phyloP scores from a whole-genome alignment of 2,797 vertebrate genomes.

The Somateria mollissima region DNA sequence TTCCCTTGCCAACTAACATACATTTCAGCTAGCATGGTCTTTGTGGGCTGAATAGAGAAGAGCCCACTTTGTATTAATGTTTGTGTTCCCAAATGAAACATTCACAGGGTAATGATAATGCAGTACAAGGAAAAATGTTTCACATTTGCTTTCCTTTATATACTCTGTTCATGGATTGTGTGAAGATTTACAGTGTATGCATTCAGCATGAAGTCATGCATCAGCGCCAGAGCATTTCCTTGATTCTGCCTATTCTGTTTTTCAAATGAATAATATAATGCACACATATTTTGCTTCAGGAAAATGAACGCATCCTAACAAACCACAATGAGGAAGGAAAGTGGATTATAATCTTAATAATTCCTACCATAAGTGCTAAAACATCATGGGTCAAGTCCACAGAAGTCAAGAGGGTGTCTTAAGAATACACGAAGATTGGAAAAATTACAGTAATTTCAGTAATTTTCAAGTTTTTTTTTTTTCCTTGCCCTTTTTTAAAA shows the following conservation, averaged over 20 bases:
- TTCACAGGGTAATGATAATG: background rate
- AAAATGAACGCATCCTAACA: background rate
- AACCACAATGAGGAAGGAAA: background rate
- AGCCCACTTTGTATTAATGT: background rate
- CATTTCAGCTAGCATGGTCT: background rate
- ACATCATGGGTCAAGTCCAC: fast-evolving
- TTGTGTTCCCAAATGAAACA: background rate
- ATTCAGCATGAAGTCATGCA: background rate
- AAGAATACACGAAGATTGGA: background rate
- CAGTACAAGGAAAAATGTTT: background rate
- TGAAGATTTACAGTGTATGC: background rate
- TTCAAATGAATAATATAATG: background rate
- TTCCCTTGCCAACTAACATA: background rate
- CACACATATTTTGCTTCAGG: background rate
- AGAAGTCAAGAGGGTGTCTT: background rate
- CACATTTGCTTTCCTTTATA: background rate
- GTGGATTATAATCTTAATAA: background rate
- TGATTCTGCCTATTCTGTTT: slow-evolving; percentile 7
- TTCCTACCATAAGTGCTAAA: background rate
- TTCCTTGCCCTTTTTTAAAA: background rate
- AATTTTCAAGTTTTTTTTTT: background rate
- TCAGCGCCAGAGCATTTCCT: background rate
- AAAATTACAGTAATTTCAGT: background rate
- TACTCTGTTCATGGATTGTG: background rate
- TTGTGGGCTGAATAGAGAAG: background rate